A percentile compares a stretch with the other conserved stretches of the same genome.
phyloP scores from a whole-genome alignment of 1,140 invertebrate genomes.

The Lepidurus arcticus region DNA sequence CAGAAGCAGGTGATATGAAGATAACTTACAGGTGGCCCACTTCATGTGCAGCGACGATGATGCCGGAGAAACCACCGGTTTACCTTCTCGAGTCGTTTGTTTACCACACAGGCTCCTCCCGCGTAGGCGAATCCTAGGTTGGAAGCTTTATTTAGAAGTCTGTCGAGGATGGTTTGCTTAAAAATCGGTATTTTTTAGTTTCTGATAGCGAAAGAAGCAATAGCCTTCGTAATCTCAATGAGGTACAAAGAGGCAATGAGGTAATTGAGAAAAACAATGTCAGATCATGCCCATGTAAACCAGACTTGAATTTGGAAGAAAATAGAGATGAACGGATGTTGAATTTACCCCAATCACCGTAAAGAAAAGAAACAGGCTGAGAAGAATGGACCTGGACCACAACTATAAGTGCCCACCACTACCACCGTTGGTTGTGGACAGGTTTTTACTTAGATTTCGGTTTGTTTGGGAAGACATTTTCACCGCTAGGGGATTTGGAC shows the following conservation, averaged over 20 bases:
- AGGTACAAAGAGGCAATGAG: no score
- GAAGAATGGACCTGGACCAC: neutral
- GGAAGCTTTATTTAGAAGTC: neutral
- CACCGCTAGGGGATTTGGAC: conserved; percentile 1
- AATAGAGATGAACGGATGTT: neutral
- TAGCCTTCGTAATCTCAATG: neutral
- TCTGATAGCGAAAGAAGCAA: neutral
- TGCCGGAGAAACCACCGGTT: conserved; percentile 93
- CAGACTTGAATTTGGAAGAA: neutral
- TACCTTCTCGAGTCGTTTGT: conserved; percentile 90
- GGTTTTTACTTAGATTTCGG: neutral
- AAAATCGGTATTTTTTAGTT: neutral
- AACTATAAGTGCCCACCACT: neutral
- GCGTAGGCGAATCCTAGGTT: conserved; percentile 88
- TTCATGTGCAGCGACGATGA: conserved; percentile 93
- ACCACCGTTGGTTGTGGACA: neutral
- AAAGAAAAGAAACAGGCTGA: neutral
- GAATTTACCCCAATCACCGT: neutral
- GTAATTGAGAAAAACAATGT: no score
- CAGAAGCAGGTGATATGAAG: neutral
- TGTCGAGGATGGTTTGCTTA: neutral
- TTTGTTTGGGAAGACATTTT: neutral
- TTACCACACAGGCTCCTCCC: conserved; percentile 90
- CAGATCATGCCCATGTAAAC: neutral
- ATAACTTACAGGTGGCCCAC: conserved; percentile 88